These are phyloP conservation scores for Pachydiplax longipennis DNA, from an alignment of 2,888 invertebrate genomes.

Conservation along the genomic window DNA sequence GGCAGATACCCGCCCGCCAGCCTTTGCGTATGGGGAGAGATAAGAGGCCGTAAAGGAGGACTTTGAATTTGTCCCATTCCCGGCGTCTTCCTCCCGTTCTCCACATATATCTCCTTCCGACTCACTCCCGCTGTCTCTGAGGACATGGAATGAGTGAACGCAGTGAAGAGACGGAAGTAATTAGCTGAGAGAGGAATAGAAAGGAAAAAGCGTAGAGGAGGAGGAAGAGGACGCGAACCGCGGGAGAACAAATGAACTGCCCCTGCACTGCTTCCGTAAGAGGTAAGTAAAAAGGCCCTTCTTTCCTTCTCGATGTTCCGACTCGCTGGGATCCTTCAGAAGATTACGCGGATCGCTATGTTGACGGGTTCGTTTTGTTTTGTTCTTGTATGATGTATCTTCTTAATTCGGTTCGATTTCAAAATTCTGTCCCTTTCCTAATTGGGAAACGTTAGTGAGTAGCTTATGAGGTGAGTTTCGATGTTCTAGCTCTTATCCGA, in stretches of 20 bases:
- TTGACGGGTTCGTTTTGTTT: too few relatives aligned
- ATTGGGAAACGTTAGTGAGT: too few relatives aligned
- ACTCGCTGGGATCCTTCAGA: too few relatives aligned
- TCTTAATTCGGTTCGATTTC: background rate
- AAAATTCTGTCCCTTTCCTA: background rate
- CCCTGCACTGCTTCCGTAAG: background rate
- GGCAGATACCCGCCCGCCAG: background rate
- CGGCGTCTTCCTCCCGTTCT: background rate
- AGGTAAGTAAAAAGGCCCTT: background rate
- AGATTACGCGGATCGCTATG: too few relatives aligned
- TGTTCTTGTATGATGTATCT: too few relatives aligned
- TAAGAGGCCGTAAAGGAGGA: background rate
- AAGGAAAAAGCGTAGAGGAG: background rate
- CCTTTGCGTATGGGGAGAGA: background rate
- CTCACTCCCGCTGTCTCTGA: background rate
- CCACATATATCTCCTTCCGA: background rate
- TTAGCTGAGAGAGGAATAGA: background rate
- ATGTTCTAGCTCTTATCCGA: too few relatives aligned
- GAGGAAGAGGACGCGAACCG: background rate
- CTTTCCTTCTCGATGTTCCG: too few relatives aligned
- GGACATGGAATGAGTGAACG: background rate
- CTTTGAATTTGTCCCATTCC: background rate
- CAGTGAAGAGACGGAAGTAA: background rate
- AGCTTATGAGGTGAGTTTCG: too few relatives aligned
- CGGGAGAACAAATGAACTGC: slow-evolving; percentile 10